A percentile compares a stretch with the other conserved stretches of the same genome.
These are phyloP conservation scores for Cyanocitta stelleri DNA, from an alignment of 2,113 vertebrate species.

Conservation along the genomic window DNA sequence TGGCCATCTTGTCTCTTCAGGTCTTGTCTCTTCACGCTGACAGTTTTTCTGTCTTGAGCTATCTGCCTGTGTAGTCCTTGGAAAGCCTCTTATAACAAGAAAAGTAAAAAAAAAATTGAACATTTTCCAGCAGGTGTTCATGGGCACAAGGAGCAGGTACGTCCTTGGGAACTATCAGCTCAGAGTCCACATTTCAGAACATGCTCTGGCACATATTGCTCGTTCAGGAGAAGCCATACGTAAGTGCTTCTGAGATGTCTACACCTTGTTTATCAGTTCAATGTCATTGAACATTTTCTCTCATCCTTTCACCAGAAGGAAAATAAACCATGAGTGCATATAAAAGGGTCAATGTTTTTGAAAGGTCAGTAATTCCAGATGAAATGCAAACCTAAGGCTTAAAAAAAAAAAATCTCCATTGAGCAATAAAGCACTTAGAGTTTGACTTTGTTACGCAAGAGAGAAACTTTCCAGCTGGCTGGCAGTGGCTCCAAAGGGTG, in stretches of 20 bases:
- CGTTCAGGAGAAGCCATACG: not conserved
- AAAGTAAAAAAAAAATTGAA: not conserved
- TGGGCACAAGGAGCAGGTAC: not conserved
- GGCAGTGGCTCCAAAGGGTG: conserved; percentile 44
- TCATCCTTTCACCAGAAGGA: not conserved
- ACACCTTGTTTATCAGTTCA: not conserved
- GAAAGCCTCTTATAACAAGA: not conserved
- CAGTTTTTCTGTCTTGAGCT: not conserved
- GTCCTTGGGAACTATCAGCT: not conserved
- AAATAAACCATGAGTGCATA: not conserved
- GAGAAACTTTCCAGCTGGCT: conserved; percentile 56
- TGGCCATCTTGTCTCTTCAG: not conserved
- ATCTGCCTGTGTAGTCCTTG: not conserved
- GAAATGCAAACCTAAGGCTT: conserved; percentile 39
- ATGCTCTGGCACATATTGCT: not conserved
- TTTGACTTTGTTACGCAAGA: conserved; percentile 57
- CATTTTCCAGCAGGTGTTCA: not conserved
- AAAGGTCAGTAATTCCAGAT: conserved; percentile 46
- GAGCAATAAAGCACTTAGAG: conserved; percentile 45
- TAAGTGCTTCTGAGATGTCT: not conserved
- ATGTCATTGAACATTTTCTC: conserved; percentile 21
- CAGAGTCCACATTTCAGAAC: not conserved
- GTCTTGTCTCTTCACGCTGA: not conserved
- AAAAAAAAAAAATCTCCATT: not conserved
- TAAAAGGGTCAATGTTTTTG: conserved; percentile 31